Evolutionary conservation across 1,140 invertebrate species (phyloP), one percentile per base, ranked within the genome.

Genomic region (Phenacoccus solenopsis): DNA sequence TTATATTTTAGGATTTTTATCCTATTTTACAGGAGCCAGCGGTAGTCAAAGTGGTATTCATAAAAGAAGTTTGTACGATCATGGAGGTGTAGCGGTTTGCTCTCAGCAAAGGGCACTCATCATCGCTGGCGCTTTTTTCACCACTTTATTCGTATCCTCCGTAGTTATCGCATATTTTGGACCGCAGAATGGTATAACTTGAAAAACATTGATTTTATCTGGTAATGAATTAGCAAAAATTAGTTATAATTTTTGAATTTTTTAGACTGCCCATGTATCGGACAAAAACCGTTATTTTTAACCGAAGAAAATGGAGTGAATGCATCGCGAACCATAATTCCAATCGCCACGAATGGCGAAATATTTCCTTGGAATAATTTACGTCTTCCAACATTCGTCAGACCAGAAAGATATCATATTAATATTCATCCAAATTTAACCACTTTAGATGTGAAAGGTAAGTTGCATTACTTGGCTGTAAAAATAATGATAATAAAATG

Each of bases 341-440:
- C 88, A 56, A 84, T 87, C 75, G 88, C 91, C 27, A 90, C 87
- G 20, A 82, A 80, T 75, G 82, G 82, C 3, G 79, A 92, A 79
- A 82, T 88, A 35, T 98, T 94, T 78, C 94, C 94, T 28, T 98
- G 94, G 93, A 86, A 91, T 71, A 85, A 88, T 75, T 84, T 93
- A 71, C 85, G 92, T 70, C 83, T 98, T 73, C 96, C 96, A 4
- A 83, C 82, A 35, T 87, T 87, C 76, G 84, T 90, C 24, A 84
- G 86, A 76, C 95, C 95, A 25, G 82, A 87, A 72, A 85, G 89
- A 72, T 98, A 98, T 77, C 89, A 90, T 75, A 85, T 98, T 25
- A 90, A 88, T 76, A 87, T 98, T 70, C 93, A 96, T 82, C 94
- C 95, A 61, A 96, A 98, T 81, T 81, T 98, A 22, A 94, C 93